Evolutionary conservation across 1,140 invertebrate genomes (phyloP).

Genomic region (Tetranychus cinnabarinus): DNA sequence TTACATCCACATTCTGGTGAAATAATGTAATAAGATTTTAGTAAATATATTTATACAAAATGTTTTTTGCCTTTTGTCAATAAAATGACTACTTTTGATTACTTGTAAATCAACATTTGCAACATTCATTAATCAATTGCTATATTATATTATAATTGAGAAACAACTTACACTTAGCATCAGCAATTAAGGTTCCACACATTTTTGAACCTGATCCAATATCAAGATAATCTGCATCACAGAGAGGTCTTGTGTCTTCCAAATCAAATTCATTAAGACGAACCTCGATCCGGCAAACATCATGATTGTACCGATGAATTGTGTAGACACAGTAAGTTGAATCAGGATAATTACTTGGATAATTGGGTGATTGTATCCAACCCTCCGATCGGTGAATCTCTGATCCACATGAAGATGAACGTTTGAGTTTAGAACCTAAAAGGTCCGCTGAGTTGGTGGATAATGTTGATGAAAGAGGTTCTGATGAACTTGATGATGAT

Average conservation of each 20-base stretch:
- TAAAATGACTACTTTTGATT: too few species aligned
- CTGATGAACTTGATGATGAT: too few species aligned
- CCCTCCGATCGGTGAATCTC: slow-evolving; percentile 4
- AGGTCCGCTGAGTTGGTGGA: too few species aligned
- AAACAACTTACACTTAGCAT: slow-evolving; percentile 12
- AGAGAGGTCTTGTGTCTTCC: slow-evolving; percentile 11
- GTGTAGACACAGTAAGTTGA: slow-evolving; percentile 9
- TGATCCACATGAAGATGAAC: neutral
- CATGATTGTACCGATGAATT: slow-evolving; percentile 2
- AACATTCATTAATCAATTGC: neutral
- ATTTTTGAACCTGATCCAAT: slow-evolving; percentile 6
- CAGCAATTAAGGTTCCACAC: slow-evolving; percentile 10
- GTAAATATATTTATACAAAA: too few species aligned
- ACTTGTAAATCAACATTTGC: too few species aligned
- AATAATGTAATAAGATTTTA: too few species aligned
- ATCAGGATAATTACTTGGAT: slow-evolving; percentile 11
- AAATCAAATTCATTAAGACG: slow-evolving; percentile 13
- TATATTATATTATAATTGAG: neutral
- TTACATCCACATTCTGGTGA: too few species aligned
- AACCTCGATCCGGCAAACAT: slow-evolving; percentile 12
- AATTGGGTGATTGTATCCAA: slow-evolving; percentile 14
- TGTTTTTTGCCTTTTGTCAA: too few species aligned
- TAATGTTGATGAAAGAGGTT: too few species aligned
- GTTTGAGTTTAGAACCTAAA: too few species aligned
- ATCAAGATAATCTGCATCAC: slow-evolving; percentile 12